These are phyloP conservation scores for Luehdorfia chinensis DNA, from an alignment of 1,140 invertebrate species.

Conservation along the genomic window DNA sequence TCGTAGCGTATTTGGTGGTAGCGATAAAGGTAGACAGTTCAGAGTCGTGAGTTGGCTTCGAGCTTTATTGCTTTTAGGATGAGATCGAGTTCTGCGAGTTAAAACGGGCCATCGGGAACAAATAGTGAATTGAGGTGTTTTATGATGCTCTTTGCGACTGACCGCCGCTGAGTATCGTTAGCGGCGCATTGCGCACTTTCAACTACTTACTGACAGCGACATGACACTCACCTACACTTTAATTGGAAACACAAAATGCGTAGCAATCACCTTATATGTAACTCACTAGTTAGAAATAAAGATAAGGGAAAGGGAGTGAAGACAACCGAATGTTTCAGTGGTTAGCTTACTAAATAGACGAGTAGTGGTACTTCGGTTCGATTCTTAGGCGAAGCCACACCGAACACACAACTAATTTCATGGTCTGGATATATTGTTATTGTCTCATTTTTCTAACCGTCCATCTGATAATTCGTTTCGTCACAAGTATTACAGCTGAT, in stretches of 20 bases:
- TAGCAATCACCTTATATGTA: no score
- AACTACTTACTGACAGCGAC: conserved; percentile 28
- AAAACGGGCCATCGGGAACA: conserved; percentile 44
- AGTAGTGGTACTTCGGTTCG: no score
- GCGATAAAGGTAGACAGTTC: conserved; percentile 63
- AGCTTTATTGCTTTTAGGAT: conserved; percentile 62
- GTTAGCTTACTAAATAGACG: no score
- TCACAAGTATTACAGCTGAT: no score
- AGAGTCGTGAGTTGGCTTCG: conserved; percentile 57
- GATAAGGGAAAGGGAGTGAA: no score
- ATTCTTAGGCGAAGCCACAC: no score
- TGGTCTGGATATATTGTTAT: no score
- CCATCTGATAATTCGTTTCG: no score
- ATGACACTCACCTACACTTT: background rate
- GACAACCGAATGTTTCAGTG: no score
- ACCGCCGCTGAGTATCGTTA: conserved; percentile 43
- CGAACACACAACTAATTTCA: no score
- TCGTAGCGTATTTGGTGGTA: conserved; percentile 47
- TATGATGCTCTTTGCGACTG: conserved; percentile 29
- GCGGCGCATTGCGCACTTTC: conserved; percentile 36
- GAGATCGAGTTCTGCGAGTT: conserved; percentile 41
- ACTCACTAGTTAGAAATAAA: no score
- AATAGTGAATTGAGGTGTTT: conserved; percentile 49
- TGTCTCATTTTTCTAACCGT: no score
- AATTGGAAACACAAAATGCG: conserved; percentile 25